Base-by-base conservation (phyloP, 2,888 invertebrate species). In the Ischnus inquisitorius region DNA sequence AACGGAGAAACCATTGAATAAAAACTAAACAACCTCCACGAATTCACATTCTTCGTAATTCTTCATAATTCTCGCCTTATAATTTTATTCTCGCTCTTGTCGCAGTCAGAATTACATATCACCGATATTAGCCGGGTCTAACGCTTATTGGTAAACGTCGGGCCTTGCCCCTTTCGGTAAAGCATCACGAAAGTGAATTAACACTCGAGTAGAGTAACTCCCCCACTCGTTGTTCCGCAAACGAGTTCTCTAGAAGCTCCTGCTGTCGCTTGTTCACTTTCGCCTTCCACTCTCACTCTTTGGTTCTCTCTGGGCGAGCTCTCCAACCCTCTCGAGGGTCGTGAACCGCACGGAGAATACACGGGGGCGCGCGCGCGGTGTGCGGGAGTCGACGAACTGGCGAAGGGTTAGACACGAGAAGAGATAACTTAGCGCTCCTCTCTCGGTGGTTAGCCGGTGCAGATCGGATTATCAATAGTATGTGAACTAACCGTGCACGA, bases 171-270 rank as follows among this genome's bases (percentile, higher is more conserved):
- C 57, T 41, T 71, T 51, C 25, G 39, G 46, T n/a, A 3, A 46
- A 74, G 72, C 48, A 68, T 69, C 67, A 19, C 25, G 22, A 71
- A 75, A 83, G 78, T 80, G 82, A 87, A 87, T 90, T 89, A 88
- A 89, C 88, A 87, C 88, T 88, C 82, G 76, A 87, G 72, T 75
- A 80, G 89, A 82, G 87, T 82, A 86, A 43, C 28, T 68, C 19
- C 78, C 80, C 85, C 68, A 62, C 68, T 75, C 57, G 28, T 77
- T 77, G 34, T 68, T 77, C 62, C 74, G 65, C 77, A 71, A 82
- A 71, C 71, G 77, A 77, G 71, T 69, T 76, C 39, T 3, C 39
- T 2, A 68, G 75, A 54, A 16, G 65, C 64, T 71, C 71, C 54
- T 10, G 28, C 79, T 51, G 43, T 81, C 65, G 64, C 74, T 78